These are phyloP conservation scores for Thunnus thynnus DNA, from an alignment of 2,113 vertebrate genomes.

Conservation along the genomic window DNA sequence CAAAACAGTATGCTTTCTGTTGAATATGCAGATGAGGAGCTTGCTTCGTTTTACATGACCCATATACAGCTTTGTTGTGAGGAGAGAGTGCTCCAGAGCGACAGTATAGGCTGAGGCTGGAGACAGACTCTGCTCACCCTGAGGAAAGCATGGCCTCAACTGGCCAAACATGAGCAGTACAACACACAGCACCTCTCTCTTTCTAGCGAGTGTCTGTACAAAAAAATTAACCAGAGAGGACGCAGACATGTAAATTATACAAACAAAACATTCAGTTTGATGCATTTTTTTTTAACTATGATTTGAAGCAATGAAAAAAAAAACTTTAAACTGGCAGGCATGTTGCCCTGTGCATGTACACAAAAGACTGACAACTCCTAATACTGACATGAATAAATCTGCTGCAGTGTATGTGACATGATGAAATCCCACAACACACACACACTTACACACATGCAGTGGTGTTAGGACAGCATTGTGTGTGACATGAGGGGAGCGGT, in stretches of 20 bases:
- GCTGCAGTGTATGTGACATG: constrained; percentile 21
- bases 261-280: background rate
- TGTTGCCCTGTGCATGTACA: background rate
- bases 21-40: constrained; percentile 21
- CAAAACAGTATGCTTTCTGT: background rate
- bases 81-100: constrained; percentile 41
- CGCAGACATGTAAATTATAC: background rate
- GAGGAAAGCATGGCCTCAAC: constrained; percentile 89
- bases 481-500: constrained; percentile 67
- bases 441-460: constrained; percentile 1
- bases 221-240: background rate
- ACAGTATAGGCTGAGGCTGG: constrained; percentile 23
- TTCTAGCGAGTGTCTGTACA: background rate
- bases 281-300: background rate
- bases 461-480: constrained; percentile 48
- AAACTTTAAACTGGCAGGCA: background rate
- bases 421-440: constrained; percentile 19
- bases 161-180: constrained; percentile 85
- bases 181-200: constrained; percentile 44
- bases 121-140: constrained; percentile 66
- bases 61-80: constrained; percentile 23
- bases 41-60: constrained; percentile 37
- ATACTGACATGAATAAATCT: constrained; percentile 42
- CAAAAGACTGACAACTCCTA: background rate
- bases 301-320: background rate